Conservation (phyloP, 2,888 invertebrate genomes). For the Asteroscopus sphinx region DNA sequence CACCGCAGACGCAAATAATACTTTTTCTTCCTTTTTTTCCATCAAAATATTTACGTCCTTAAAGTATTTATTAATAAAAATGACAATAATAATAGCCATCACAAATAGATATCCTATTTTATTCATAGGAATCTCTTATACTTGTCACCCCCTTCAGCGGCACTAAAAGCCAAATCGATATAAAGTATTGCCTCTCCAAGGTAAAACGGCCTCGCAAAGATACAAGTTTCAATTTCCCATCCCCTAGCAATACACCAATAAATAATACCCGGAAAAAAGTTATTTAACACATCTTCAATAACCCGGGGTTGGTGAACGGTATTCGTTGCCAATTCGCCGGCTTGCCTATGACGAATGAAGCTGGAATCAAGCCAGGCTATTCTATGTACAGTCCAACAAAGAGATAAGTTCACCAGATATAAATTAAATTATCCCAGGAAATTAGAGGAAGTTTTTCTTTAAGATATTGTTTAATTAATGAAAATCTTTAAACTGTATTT, state of each 20-base stretch:
- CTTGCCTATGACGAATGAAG: conserved; percentile 66
- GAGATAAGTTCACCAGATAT: too few species aligned
- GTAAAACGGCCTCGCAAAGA: conserved; percentile 32
- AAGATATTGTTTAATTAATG: too few species aligned
- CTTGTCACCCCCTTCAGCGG: background rate
- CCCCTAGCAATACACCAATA: conserved; percentile 23
- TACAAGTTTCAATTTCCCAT: conserved; percentile 47
- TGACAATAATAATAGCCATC: too few species aligned
- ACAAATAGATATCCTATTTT: too few species aligned
- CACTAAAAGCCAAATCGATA: conserved; percentile 17
- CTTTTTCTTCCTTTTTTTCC: too few species aligned
- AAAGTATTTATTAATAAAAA: too few species aligned
- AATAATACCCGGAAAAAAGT: conserved; percentile 51
- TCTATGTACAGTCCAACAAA: conserved; percentile 42
- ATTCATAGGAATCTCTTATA: too few species aligned
- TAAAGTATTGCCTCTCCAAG: conserved; percentile 13
- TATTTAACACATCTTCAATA: conserved; percentile 62
- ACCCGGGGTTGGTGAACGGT: conserved; percentile 47
- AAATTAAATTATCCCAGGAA: too few species aligned
- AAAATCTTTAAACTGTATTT: too few species aligned
- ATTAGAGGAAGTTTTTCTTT: too few species aligned
- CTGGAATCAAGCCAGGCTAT: conserved; percentile 75
- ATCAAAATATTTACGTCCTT: too few species aligned
- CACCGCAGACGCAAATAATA: too few species aligned
- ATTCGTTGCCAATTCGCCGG: conserved; percentile 64